Conservation (phyloP, 23 tunicate species). For the Trididemnum nubilum region DNA sequence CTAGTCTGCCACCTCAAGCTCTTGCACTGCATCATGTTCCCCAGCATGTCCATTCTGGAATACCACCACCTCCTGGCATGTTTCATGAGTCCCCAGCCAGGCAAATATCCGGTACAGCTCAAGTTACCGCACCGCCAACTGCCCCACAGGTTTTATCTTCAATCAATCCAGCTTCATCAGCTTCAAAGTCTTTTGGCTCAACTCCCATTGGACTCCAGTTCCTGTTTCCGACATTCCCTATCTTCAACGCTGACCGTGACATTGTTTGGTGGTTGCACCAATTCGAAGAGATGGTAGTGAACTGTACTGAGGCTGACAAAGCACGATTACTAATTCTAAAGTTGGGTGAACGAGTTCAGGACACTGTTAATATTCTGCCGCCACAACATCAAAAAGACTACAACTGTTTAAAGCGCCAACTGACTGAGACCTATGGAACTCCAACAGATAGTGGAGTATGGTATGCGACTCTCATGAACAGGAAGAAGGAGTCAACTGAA, state of each 20-base stretch:
- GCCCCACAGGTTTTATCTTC: too few relatives aligned
- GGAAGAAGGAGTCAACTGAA: neutral
- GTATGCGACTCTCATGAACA: neutral
- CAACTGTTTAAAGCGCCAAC: neutral
- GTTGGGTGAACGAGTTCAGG: neutral
- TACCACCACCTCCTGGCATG: too few relatives aligned
- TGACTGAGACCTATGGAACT: neutral
- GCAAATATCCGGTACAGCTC: too few relatives aligned
- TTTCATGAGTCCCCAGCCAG: too few relatives aligned
- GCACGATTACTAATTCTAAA: neutral
- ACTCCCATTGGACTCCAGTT: neutral
- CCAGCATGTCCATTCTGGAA: too few relatives aligned
- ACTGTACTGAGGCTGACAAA: neutral
- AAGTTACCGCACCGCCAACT: too few relatives aligned
- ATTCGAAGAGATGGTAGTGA: neutral
- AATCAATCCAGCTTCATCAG: too few relatives aligned
- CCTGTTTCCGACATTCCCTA: neutral
- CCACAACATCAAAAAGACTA: neutral
- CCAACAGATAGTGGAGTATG: neutral
- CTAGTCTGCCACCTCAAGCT: too few relatives aligned
- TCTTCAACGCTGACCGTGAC: constrained; percentile 8
- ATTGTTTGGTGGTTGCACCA: neutral
- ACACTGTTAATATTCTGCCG: neutral
- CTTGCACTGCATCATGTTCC: too few relatives aligned
- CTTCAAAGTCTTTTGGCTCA: too few relatives aligned